These are phyloP conservation scores for Cyclophora punctaria DNA, from an alignment of 2,888 invertebrate species.

Conservation along the genomic window DNA sequence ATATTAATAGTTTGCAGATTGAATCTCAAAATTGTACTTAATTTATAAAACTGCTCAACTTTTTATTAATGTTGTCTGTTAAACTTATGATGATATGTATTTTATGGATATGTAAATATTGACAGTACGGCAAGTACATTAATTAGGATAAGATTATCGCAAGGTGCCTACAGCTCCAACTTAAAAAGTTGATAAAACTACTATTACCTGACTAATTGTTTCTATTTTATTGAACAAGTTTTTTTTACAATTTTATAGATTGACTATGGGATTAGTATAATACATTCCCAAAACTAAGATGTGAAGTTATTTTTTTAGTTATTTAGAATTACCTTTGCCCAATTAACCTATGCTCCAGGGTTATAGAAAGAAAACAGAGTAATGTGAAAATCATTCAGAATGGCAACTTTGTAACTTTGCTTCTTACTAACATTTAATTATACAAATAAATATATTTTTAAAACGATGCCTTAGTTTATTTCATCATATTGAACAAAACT, in stretches of 20 bases:
- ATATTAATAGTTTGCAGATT: neutral
- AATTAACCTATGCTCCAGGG: no score
- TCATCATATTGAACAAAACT: no score
- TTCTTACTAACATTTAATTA: no score
- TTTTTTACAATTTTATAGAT: neutral
- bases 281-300: neutral
- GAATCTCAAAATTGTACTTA: slow-evolving; percentile 7
- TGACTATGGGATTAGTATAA: neutral
- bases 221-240: neutral
- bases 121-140: slow-evolving; percentile 2
- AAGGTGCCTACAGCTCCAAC: no score
- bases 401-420: no score
- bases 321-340: no score
- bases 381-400: no score
- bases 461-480: no score
- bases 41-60: neutral
- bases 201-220: no score
- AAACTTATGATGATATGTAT: neutral
- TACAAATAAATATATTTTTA: no score
- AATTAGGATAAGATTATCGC: neutral
- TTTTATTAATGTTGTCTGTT: neutral
- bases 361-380: no score
- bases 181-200: neutral
- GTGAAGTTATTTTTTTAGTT: no score
- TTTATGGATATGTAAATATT: slow-evolving; percentile 4